phyloP scores from a whole-genome alignment of 2,113 vertebrate genomes.

The Perognathus longimembris region DNA sequence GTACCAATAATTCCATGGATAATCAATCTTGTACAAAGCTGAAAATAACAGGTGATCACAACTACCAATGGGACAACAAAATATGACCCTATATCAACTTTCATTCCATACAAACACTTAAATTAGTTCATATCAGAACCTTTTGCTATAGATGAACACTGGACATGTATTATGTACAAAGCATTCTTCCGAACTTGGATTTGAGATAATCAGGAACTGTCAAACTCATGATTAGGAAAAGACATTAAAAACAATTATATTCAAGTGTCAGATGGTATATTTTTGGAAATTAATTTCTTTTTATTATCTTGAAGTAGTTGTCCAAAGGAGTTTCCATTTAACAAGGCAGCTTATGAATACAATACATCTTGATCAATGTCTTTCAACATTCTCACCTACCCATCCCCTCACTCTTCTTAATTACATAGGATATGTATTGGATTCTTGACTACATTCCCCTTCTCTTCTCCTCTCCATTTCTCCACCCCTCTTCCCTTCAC shows the following conservation, averaged over 20 bases:
- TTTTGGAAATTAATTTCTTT: not conserved
- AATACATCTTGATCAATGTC: no score
- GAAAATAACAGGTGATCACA: not conserved
- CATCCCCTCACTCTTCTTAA: no score
- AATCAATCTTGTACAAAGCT: not conserved
- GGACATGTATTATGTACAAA: not conserved
- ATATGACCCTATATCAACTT: not conserved
- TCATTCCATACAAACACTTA: conserved; percentile 29
- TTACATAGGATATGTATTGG: no score
- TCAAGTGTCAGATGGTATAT: not conserved
- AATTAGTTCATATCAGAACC: not conserved
- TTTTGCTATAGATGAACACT: not conserved
- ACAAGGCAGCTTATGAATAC: no score
- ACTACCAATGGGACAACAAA: not conserved
- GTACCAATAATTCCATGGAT: not conserved
- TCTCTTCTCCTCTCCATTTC: no score
- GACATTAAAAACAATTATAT: not conserved
- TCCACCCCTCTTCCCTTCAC: no score
- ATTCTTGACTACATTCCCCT: no score
- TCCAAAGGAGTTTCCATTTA: no score
- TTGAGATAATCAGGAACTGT: conserved; percentile 2
- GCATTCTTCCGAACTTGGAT: not conserved
- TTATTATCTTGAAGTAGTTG: no score
- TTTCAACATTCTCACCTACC: no score
- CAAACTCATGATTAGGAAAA: not conserved